Percentiles rank a stretch among this genome's conserved stretches.
These are phyloP conservation scores for Anabas testudineus DNA, from an alignment of 2,797 vertebrate species.

Conservation along the genomic window DNA sequence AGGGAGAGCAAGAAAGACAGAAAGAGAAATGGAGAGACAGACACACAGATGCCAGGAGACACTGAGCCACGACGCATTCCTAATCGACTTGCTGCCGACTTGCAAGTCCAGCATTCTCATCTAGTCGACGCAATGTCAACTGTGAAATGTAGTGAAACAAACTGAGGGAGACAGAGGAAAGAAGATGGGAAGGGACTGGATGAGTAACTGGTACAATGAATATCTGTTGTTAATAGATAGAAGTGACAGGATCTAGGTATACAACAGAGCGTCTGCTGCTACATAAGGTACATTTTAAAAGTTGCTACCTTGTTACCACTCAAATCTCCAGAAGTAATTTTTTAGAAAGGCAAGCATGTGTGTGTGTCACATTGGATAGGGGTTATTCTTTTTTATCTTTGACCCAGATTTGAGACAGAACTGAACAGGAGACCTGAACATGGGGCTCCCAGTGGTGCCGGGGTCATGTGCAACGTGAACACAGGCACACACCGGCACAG, in stretches of 20 bases:
- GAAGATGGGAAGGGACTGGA: constrained; percentile 39
- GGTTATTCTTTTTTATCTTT: constrained; percentile 80
- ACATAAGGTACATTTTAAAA: constrained; percentile 66
- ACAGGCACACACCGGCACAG: constrained; percentile 71
- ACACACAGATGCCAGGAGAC: constrained; percentile 64
- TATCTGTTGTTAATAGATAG: constrained; percentile 49
- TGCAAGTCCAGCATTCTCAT: constrained; percentile 69
- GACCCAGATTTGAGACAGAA: constrained; percentile 82
- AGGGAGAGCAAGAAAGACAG: constrained; percentile 39
- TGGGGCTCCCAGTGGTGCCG: constrained; percentile 74
- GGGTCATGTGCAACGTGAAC: constrained; percentile 79
- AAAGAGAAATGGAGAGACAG: constrained; percentile 51
- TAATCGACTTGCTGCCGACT: constrained; percentile 72
- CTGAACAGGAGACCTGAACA: constrained; percentile 80
- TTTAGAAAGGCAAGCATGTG: constrained; percentile 54
- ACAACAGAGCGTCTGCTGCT: constrained; percentile 51
- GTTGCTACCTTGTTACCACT: constrained; percentile 65
- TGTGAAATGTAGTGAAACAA: constrained; percentile 64
- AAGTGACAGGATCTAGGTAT: constrained; percentile 52
- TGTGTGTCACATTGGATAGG: constrained; percentile 56
- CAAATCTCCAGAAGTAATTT: constrained; percentile 71
- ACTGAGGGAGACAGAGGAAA: constrained; percentile 50
- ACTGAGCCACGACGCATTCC: constrained; percentile 55
- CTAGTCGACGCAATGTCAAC: constrained; percentile 62
- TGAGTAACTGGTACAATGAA: constrained; percentile 58